Conservation (phyloP, 2,113 vertebrate species). For the Riparia riparia region DNA sequence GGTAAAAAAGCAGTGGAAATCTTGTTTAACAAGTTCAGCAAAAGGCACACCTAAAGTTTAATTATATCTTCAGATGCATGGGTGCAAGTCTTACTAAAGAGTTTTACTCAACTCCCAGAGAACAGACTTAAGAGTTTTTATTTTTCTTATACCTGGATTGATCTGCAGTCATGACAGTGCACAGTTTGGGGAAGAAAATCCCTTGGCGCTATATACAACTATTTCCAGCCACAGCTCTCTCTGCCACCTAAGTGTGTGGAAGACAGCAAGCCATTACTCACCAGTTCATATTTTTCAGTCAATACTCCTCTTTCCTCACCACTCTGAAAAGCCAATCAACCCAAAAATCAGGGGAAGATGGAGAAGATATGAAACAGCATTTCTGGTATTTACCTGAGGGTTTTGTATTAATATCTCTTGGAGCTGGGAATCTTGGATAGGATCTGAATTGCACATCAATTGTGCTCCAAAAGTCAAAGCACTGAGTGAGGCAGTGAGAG, state of each 20-base stretch:
- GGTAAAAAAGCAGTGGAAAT: constrained; percentile 66
- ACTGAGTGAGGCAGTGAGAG: not conserved
- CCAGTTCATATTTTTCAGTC: not conserved
- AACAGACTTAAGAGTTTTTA: not conserved
- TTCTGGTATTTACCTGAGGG: not conserved
- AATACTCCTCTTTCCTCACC: not conserved
- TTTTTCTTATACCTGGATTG: not conserved
- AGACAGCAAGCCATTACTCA: not conserved
- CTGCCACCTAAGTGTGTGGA: not conserved
- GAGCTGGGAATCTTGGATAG: not conserved
- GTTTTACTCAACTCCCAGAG: not conserved
- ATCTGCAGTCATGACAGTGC: not conserved
- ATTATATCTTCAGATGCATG: constrained; percentile 29
- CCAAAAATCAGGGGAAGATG: not conserved
- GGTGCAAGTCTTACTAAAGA: not conserved
- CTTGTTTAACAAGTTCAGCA: constrained; percentile 72
- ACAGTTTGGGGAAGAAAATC: not conserved
- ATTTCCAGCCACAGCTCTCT: not conserved
- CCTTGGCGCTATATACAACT: not conserved
- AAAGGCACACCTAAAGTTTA: constrained; percentile 70
- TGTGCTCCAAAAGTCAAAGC: not conserved
- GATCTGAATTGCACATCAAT: not conserved
- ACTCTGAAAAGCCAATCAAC: not conserved
- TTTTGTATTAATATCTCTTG: not conserved
- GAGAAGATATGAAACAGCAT: not conserved